Evolutionary conservation across 1,140 invertebrate species (phyloP), one percentile per base, ranked within the genome.

Genomic region (Drosophila sp.): DNA sequence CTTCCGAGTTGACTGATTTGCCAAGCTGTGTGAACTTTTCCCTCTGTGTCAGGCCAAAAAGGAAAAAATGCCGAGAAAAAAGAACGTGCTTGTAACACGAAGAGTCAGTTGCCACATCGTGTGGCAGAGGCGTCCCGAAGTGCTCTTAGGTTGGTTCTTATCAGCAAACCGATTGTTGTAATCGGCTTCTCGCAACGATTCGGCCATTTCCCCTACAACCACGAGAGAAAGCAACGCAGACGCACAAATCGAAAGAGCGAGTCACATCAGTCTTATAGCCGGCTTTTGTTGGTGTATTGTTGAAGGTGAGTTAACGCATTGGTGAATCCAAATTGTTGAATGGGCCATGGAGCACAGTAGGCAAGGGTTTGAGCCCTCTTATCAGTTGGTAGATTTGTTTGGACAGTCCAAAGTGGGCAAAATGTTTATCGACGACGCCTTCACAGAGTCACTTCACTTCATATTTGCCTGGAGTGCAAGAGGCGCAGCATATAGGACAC

Each of bases 1-100:
- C 79, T 90, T 83, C 90, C 90, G 85, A 91, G 76, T 91, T 77
- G 89, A 91, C 90, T 91, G 85, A 91, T 80, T 90, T 72, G 55
- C 40, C 23, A 50, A 50, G 27, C 44, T 50, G 44, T 32, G 5
- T 35, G 67, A 41, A 87, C 41, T 57, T 44, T 17, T 27, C 33
- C 44, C 69, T 68, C 60, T 50, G 70, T 66, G 66, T 72, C 75
- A 76, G 32, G 32, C 55, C 32, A 56, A 56, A 56, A 32, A n/a
- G n/a, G 44, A 47, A 47, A 23, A 47, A 47, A 47, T 47, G 44
- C 44, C 44, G 44, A 50, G 23, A 27, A 50, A 50, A 50, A 50
- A 27, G 23, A 50, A 25, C 2, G 8, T 50, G 56, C 66, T 64
- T 57, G 64, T 72, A 62, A 72, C 40, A 60, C 64, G 71, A 79